Percentiles rank a stretch among this genome's conserved stretches.
Conservation (phyloP, 1,140 invertebrate species). For the Pteromalus puparum region DNA sequence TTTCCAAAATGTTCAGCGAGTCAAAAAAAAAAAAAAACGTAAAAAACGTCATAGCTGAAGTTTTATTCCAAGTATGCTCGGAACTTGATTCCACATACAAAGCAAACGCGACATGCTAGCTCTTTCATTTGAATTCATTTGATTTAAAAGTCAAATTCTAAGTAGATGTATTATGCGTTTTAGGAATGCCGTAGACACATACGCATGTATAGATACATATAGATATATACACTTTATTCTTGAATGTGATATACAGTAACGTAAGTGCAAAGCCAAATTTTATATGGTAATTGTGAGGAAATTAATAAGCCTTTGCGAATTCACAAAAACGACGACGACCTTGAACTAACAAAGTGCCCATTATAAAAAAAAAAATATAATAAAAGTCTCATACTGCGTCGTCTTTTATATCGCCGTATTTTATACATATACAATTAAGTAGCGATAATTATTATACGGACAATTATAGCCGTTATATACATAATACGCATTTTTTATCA, state of each 20-base stretch:
- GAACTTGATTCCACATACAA: background rate
- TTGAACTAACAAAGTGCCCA: background rate
- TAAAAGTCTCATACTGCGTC: background rate
- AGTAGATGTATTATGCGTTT: conserved; percentile 1
- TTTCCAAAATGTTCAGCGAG: background rate
- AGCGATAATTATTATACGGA: background rate
- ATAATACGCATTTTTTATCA: background rate
- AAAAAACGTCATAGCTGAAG: background rate
- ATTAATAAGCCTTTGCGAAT: background rate
- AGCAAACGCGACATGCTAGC: background rate
- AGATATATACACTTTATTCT: background rate
- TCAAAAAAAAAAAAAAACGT: no score
- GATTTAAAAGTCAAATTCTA: conserved; percentile 12
- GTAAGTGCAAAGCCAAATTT: background rate
- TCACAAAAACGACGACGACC: background rate
- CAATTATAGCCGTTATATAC: background rate
- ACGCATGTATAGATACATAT: background rate
- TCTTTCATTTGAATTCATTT: background rate
- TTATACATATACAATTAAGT: background rate
- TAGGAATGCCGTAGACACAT: background rate
- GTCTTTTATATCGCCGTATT: background rate
- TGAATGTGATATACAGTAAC: background rate
- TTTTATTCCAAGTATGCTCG: no score
- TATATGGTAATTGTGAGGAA: background rate
- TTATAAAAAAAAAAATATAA: background rate